Percentiles rank a stretch among this genome's conserved stretches.
Conservation (phyloP, 2,113 vertebrate species). For the Vidua chalybeata region DNA sequence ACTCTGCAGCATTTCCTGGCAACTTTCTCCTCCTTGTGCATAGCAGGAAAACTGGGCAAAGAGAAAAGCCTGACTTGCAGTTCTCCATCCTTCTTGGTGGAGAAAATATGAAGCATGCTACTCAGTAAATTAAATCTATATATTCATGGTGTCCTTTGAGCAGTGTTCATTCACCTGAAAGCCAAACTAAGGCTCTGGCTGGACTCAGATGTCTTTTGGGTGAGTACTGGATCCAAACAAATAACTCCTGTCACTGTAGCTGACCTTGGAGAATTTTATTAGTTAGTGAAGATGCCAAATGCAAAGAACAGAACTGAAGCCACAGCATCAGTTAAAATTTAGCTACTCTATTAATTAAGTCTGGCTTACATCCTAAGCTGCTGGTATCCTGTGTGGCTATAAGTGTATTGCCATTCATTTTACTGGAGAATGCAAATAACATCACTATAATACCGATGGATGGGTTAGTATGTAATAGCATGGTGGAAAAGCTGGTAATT, state of each 20-base stretch:
- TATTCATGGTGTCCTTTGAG: neutral
- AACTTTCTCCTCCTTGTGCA: neutral
- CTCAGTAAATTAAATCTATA: neutral
- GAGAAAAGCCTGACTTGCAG: neutral
- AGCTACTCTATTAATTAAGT: neutral
- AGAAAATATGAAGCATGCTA: neutral
- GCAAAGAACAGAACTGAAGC: constrained; percentile 9
- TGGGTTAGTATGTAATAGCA: neutral
- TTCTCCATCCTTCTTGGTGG: neutral
- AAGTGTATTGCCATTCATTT: neutral
- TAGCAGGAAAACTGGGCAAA: neutral
- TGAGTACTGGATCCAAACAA: neutral
- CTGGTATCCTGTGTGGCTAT: neutral
- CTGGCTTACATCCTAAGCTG: neutral
- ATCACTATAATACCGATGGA: neutral
- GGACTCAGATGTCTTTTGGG: neutral
- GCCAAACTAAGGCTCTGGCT: neutral
- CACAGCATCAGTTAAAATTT: neutral
- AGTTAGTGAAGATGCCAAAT: neutral
- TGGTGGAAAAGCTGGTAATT: neutral
- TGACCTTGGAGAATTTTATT: constrained; percentile 1
- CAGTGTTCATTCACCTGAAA: neutral
- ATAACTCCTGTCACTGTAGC: neutral
- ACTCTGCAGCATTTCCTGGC: neutral
- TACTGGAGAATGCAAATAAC: neutral